Evolutionary conservation across 2,113 vertebrate genomes (phyloP).

Genomic region (Oenanthe oenanthe): DNA sequence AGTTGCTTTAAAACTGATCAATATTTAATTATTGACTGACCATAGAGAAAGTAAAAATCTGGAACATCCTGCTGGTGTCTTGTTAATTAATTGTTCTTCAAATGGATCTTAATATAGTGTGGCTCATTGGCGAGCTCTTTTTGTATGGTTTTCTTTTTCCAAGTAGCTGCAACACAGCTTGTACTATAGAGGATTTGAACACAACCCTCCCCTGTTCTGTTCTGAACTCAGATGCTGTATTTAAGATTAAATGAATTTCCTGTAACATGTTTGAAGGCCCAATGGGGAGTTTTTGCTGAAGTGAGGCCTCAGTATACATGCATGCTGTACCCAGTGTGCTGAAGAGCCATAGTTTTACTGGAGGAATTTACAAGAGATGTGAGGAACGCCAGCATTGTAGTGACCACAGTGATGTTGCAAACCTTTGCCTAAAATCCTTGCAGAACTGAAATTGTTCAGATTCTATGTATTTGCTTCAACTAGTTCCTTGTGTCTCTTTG

Average conservation of each 20-base stretch:
- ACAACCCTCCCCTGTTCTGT: background rate
- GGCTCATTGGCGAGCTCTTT: background rate
- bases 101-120: background rate
- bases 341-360: background rate
- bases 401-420: background rate
- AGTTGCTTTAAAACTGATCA: background rate
- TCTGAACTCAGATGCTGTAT: background rate
- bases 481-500: background rate
- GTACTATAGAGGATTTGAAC: background rate
- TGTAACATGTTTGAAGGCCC: background rate
- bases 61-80: background rate
- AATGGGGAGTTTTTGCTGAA: background rate
- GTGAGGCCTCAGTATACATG: background rate
- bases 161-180: background rate
- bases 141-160: background rate
- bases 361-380: background rate
- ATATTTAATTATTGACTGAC: background rate
- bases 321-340: background rate
- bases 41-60: background rate
- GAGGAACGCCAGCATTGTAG: background rate
- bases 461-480: background rate
- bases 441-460: background rate
- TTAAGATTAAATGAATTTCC: background rate
- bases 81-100: background rate
- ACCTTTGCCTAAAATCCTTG: background rate